phyloP scores from a whole-genome alignment of 2,113 vertebrate species.

The Nannospalax galili region DNA sequence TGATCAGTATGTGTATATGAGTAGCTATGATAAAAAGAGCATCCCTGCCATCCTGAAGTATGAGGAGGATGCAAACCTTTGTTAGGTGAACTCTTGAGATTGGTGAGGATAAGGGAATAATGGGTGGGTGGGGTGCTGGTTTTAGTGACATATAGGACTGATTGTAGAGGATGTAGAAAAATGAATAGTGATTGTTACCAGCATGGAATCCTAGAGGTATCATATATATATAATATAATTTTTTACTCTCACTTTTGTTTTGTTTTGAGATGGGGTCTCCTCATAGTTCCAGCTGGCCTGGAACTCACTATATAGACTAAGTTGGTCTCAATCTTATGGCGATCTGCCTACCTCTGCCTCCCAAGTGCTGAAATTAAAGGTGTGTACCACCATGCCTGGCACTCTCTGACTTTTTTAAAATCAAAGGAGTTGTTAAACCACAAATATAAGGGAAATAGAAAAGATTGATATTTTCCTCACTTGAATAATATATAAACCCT shows the following conservation, averaged over 20 bases:
- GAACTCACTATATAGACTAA: too few species aligned
- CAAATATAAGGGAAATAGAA: conserved; percentile 52
- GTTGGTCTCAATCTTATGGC: too few species aligned
- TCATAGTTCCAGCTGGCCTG: too few species aligned
- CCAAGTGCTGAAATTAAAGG: too few species aligned
- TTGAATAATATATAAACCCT: conserved; percentile 27
- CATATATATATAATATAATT: not conserved
- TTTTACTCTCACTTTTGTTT: conserved; percentile 13
- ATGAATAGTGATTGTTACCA: conserved; percentile 30
- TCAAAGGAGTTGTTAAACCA: not conserved
- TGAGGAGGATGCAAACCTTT: conserved; percentile 12
- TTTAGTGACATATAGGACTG: not conserved
- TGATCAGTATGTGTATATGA: not conserved
- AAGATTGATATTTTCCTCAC: conserved; percentile 32
- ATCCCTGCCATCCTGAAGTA: not conserved
- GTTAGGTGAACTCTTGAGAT: not conserved
- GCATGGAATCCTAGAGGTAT: not conserved
- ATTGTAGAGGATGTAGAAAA: conserved; percentile 26
- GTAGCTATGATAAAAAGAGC: not conserved
- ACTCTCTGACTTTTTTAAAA: not conserved
- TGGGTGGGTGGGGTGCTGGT: not conserved
- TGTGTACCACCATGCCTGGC: too few species aligned
- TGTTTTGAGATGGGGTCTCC: too few species aligned
- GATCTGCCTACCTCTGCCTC: too few species aligned
- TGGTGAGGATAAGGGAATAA: not conserved